A percentile compares a stretch with the other conserved stretches of the same genome.
These are phyloP conservation scores for Brachionus rotundiformis DNA, from an alignment of 1,140 invertebrate species.

Conservation along the genomic window DNA sequence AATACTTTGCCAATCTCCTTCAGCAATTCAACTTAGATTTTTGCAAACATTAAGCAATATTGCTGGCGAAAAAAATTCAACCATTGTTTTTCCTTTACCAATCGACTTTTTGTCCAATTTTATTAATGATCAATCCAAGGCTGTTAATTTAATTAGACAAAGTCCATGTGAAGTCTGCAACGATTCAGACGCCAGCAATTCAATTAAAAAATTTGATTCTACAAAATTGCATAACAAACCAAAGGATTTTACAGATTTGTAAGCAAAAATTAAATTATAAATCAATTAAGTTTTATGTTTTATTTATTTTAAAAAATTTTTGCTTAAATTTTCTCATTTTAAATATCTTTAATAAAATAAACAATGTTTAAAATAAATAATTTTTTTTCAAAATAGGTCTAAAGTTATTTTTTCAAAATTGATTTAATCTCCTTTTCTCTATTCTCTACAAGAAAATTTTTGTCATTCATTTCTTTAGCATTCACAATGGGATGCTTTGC, in stretches of 20 bases:
- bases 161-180: background rate
- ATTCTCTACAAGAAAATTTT: background rate
- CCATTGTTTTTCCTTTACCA: conserved; percentile 92
- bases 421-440: conserved; percentile 24
- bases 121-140: background rate
- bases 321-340: background rate
- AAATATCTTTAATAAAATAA: background rate
- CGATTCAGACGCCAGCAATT: background rate
- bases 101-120: conserved; percentile 75
- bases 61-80: conserved; percentile 95
- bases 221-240: background rate
- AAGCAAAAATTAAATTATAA: background rate
- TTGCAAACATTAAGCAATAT: conserved; percentile 86
- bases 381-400: no score
- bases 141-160: background rate
- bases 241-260: conserved; percentile 10
- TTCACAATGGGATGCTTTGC: conserved; percentile 32
- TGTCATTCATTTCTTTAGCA: conserved; percentile 1
- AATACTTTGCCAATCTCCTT: conserved; percentile 66
- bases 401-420: conserved; percentile 32
- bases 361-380: background rate
- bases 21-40: conserved; percentile 77
- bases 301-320: background rate
- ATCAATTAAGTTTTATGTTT: background rate
- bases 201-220: background rate